A percentile compares a stretch with the other conserved stretches of the same genome.
Conservation (phyloP, 2,888 invertebrate species). For the Dryobota labecula region DNA sequence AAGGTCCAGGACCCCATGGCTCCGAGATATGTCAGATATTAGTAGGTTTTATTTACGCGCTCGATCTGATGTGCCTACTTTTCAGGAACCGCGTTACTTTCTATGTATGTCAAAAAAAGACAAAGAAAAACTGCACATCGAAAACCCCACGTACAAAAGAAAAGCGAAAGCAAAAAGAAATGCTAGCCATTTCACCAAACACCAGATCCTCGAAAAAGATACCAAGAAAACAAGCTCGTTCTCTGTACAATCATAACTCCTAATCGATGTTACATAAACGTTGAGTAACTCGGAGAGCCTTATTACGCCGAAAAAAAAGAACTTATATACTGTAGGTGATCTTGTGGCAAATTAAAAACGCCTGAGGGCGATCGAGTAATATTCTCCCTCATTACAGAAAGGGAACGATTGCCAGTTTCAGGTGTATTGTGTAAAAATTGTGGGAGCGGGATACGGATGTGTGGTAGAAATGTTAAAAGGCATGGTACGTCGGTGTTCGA, state of each 20-base stretch:
- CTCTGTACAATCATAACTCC: slow-evolving; percentile 56
- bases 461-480: slow-evolving; percentile 43
- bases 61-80: no score
- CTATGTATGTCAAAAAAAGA: no score
- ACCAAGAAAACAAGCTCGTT: slow-evolving; percentile 27
- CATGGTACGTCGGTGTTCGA: slow-evolving; percentile 61
- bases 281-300: slow-evolving; percentile 53
- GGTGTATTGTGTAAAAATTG: slow-evolving; percentile 76
- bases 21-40: no score
- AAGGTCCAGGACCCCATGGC: no score
- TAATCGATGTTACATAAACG: slow-evolving; percentile 63
- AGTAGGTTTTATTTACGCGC: no score
- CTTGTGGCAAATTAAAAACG: slow-evolving; percentile 89
- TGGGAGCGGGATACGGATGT: slow-evolving; percentile 35
- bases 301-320: slow-evolving; percentile 74
- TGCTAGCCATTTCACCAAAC: slow-evolving; percentile 22
- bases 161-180: background rate
- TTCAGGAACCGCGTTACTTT: no score
- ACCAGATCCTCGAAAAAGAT: slow-evolving; percentile 45
- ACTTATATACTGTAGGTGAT: slow-evolving; percentile 79
- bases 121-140: slow-evolving; percentile 2
- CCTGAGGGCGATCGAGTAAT: slow-evolving; percentile 87
- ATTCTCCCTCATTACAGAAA: slow-evolving; percentile 81
- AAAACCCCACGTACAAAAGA: background rate
- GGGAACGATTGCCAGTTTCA: slow-evolving; percentile 81